These are phyloP conservation scores for Hypocryptadius cinnamomeus DNA, from an alignment of 2,113 vertebrate species.

Conservation along the genomic window DNA sequence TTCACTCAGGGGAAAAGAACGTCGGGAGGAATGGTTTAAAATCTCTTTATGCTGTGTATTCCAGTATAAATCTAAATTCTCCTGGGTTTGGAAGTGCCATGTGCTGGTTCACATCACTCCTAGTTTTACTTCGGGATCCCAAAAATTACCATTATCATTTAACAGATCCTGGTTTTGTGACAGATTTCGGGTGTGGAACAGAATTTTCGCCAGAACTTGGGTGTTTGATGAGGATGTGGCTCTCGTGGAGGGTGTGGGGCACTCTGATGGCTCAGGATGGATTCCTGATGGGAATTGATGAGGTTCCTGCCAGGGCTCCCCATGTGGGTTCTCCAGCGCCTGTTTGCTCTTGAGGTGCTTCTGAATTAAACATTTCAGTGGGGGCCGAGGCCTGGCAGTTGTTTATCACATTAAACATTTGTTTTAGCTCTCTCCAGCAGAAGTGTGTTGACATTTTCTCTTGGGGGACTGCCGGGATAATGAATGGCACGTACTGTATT, in stretches of 20 bases:
- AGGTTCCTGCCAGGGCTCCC: neutral
- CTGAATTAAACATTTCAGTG: neutral
- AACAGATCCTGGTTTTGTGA: accelerated
- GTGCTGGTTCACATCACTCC: neutral
- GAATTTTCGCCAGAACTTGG: neutral
- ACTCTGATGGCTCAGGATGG: accelerated
- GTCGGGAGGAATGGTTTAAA: neutral
- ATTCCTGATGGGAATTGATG: accelerated
- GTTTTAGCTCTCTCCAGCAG: neutral
- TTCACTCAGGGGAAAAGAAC: neutral
- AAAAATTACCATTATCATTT: accelerated
- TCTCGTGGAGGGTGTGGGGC: neutral
- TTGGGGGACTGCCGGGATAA: neutral
- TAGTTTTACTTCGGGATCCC: neutral
- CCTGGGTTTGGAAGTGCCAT: accelerated
- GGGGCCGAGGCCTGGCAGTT: neutral
- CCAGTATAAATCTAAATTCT: accelerated
- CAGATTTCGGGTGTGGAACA: accelerated
- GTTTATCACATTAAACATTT: conserved; percentile 7
- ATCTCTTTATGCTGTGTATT: neutral
- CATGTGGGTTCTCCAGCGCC: neutral
- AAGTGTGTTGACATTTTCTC: conserved; percentile 32
- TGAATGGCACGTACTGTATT: neutral
- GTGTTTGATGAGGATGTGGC: neutral
- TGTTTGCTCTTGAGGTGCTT: neutral